phyloP scores from a whole-genome alignment of 2,888 invertebrate species.

The Xanthorhoe spadicearia region DNA sequence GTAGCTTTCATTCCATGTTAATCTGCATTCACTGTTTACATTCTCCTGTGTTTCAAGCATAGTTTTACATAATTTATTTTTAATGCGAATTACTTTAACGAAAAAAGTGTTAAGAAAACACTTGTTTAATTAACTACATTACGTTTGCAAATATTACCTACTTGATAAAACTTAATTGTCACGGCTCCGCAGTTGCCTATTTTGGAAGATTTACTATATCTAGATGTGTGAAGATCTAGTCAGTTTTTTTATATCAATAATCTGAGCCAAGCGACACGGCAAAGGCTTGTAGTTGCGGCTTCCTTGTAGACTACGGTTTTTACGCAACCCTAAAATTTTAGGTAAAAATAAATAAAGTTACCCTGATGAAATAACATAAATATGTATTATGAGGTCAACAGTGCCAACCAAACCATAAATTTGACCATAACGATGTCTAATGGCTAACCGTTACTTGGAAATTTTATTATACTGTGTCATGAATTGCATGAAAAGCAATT shows the following conservation, averaged over 20 bases:
- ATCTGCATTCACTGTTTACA: conserved; percentile 21
- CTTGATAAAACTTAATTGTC: neutral
- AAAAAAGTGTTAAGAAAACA: conserved; percentile 3
- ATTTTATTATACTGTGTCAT: conserved; percentile 27
- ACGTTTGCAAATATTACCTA: conserved; percentile 1
- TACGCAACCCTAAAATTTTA: too few species aligned
- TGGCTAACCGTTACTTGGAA: conserved; percentile 15
- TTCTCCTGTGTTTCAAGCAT: conserved; percentile 14
- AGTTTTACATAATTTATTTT: conserved; percentile 18
- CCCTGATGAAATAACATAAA: neutral
- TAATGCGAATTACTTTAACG: conserved; percentile 5
- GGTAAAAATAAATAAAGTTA: neutral
- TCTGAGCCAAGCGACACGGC: too few species aligned
- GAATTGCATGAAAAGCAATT: conserved; percentile 22
- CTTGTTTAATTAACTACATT: conserved; percentile 7
- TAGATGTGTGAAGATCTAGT: too few species aligned
- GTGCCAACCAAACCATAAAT: conserved; percentile 9
- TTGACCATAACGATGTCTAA: conserved; percentile 8
- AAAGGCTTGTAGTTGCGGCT: too few species aligned
- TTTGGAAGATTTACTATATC: too few species aligned
- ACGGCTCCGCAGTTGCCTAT: too few species aligned
- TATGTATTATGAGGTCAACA: neutral
- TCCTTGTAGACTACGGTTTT: too few species aligned
- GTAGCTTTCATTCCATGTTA: conserved; percentile 12
- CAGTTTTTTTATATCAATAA: too few species aligned